Conservation (phyloP, 2,113 vertebrate species). For the Colistium nudipinnis region DNA sequence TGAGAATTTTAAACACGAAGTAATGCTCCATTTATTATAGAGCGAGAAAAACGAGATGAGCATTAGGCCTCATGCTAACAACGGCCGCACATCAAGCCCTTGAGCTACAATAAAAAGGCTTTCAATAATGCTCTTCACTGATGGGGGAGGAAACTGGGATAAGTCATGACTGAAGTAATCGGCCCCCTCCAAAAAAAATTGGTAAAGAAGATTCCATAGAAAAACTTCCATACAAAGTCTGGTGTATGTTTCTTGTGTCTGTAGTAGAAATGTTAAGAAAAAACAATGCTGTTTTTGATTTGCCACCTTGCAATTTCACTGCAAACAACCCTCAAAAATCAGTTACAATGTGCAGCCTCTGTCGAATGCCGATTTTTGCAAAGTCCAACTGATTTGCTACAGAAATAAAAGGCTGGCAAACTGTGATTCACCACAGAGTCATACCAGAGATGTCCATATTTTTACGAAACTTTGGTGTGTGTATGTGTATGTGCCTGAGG, state of each 20-base stretch:
- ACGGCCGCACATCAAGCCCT: constrained; percentile 42
- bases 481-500: constrained; percentile 25
- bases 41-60: constrained; percentile 34
- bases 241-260: background rate
- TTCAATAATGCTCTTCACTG: constrained; percentile 21
- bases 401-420: constrained; percentile 71
- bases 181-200: too few relatives aligned
- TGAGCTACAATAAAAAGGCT: constrained; percentile 24
- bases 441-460: constrained; percentile 47
- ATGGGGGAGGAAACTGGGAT: background rate
- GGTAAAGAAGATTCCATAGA: background rate
- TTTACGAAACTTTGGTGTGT: constrained; percentile 29
- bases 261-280: constrained; percentile 4
- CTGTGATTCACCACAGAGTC: constrained; percentile 50
- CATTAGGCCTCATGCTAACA: constrained; percentile 45
- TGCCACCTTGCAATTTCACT: constrained; percentile 22
- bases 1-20: constrained; percentile 51
- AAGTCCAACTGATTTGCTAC: constrained; percentile 72
- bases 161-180: too few relatives aligned
- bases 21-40: constrained; percentile 47
- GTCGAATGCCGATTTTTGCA: constrained; percentile 70
- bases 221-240: background rate
- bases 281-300: constrained; percentile 45
- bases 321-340: constrained; percentile 68
- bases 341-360: constrained; percentile 59